phyloP scores from a whole-genome alignment of 2,888 invertebrate genomes.

The Campoplex capitator region DNA sequence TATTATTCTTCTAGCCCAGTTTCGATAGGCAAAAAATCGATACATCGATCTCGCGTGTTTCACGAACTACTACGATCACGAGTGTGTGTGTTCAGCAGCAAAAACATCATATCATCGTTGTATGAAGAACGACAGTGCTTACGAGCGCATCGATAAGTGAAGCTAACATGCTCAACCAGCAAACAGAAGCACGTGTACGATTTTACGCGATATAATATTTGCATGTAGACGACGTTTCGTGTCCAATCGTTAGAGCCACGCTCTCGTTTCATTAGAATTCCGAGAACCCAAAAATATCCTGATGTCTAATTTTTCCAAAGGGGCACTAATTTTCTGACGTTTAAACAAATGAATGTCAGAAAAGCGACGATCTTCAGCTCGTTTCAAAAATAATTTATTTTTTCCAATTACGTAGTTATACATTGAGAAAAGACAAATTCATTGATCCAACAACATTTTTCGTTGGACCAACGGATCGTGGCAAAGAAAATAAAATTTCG shows the following conservation, averaged over 20 bases:
- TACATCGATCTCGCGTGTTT: constrained; percentile 64
- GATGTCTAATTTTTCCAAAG: background rate
- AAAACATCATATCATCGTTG: constrained; percentile 33
- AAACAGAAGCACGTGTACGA: constrained; percentile 17
- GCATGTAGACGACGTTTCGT: background rate
- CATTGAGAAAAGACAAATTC: no score
- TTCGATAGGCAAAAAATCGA: constrained; percentile 56
- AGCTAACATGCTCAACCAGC: constrained; percentile 7
- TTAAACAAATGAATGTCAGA: no score
- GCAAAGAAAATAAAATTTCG: background rate
- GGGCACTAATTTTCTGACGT: background rate
- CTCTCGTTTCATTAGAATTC: background rate
- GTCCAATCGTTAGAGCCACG: background rate
- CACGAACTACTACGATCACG: background rate
- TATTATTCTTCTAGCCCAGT: constrained; percentile 32
- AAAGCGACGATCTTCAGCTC: no score
- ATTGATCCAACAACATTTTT: no score
- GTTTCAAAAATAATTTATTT: no score
- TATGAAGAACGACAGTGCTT: constrained; percentile 39
- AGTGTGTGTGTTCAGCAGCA: background rate
- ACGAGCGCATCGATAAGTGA: constrained; percentile 52
- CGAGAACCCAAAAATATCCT: background rate
- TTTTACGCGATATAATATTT: background rate
- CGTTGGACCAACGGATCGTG: no score
- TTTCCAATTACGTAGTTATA: no score